Conservation (phyloP, 2,888 invertebrate species). For the Melitaea athalia region DNA sequence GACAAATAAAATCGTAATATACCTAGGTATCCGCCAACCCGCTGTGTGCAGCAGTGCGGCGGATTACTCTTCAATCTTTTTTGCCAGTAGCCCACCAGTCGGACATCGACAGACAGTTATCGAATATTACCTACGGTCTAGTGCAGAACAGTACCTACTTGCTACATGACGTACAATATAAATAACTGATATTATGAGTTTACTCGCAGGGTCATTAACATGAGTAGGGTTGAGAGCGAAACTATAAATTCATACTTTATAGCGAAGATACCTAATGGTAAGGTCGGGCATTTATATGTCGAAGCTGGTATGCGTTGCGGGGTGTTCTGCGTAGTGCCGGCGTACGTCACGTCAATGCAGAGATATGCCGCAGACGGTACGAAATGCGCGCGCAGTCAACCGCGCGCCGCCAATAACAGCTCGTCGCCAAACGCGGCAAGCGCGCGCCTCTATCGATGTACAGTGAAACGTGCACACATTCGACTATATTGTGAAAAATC, state of each 20-base stretch:
- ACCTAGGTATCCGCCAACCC: too few species aligned
- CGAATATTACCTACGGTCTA: too few species aligned
- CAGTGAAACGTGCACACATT: conserved; percentile 53
- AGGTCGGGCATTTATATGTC: conserved; percentile 6
- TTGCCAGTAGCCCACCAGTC: too few species aligned
- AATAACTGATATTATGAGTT: too few species aligned
- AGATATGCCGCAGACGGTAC: conserved; percentile 57
- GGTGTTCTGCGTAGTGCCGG: conserved; percentile 19
- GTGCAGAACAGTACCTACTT: too few species aligned
- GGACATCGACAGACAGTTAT: too few species aligned
- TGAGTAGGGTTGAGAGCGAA: not conserved
- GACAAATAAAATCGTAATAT: too few species aligned
- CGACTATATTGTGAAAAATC: conserved; percentile 48
- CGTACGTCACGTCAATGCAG: conserved; percentile 47
- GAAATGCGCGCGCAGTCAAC: conserved; percentile 51
- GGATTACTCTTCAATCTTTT: too few species aligned
- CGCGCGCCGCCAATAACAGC: conserved; percentile 59
- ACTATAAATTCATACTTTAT: not conserved
- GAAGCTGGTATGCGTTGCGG: conserved; percentile 15
- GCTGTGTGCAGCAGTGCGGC: too few species aligned
- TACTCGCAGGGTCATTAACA: too few species aligned
- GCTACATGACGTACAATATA: too few species aligned
- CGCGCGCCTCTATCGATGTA: conserved; percentile 69
- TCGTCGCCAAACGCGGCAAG: conserved; percentile 55
- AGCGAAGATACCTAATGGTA: not conserved